A percentile compares a stretch with the other conserved stretches of the same genome.
phyloP scores from a whole-genome alignment of 2,113 vertebrate genomes.

The Parotia lawesii region DNA sequence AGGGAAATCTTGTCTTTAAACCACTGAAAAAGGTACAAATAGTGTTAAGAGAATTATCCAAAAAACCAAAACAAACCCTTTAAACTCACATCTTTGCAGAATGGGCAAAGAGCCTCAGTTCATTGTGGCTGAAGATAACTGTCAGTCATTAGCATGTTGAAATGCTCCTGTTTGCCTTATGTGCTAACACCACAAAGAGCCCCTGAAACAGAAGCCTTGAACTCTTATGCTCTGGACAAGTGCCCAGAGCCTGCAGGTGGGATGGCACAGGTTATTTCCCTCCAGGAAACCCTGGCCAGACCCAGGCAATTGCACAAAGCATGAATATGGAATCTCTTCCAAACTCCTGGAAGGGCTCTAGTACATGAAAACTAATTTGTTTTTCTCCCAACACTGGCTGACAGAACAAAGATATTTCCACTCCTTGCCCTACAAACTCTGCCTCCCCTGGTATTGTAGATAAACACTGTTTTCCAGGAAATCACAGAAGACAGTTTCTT shows the following conservation, averaged over 20 bases:
- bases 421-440: neutral
- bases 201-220: neutral
- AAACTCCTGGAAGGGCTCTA: neutral
- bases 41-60: neutral
- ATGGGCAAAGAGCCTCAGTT: neutral
- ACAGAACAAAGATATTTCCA: neutral
- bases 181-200: neutral
- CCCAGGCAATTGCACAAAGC: neutral
- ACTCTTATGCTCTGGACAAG: neutral
- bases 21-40: neutral
- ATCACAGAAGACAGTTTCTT: neutral
- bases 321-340: neutral
- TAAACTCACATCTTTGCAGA: neutral
- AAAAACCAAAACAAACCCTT: neutral
- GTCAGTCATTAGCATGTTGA: neutral
- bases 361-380: neutral
- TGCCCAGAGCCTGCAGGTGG: neutral
- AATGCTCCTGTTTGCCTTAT: neutral
- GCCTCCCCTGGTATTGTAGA: neutral
- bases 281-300: neutral
- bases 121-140: neutral
- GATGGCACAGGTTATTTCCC: neutral
- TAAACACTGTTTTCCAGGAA: neutral
- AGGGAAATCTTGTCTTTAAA: neutral
- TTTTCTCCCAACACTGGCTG: rapidly evolving